Evolutionary conservation across 2,797 vertebrate genomes (phyloP).

Genomic region (Pitangus sulphuratus): DNA sequence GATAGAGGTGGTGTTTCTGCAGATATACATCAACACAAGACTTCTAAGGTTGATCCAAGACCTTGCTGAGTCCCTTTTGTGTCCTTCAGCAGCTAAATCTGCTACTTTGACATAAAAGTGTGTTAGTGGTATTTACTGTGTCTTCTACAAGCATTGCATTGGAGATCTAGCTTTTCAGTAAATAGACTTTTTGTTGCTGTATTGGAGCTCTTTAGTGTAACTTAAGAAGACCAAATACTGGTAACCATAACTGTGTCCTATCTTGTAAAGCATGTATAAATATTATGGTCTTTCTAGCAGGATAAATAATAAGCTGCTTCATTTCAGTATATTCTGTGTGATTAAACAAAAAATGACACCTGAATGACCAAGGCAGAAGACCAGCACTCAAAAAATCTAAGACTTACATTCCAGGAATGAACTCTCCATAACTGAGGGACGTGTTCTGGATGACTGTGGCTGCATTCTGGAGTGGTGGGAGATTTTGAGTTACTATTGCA

Average conservation of each 20-base stretch:
- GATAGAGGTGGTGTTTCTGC: neutral
- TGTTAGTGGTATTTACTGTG: neutral
- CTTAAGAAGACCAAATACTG: neutral
- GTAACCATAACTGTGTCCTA: neutral
- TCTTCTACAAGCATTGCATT: neutral
- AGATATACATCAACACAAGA: neutral
- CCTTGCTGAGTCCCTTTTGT: neutral
- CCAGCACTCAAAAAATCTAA: neutral
- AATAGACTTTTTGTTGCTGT: neutral
- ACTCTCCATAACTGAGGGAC: neutral
- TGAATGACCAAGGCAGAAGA: neutral
- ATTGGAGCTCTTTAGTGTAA: neutral
- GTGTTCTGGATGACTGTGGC: neutral
- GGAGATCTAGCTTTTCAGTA: neutral
- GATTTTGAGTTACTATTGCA: neutral
- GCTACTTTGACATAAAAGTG: neutral
- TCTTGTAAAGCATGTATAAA: neutral
- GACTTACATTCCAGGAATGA: rapidly evolving
- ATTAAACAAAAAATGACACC: neutral
- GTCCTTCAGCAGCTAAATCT: neutral
- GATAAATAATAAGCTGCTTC: neutral
- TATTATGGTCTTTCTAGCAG: neutral
- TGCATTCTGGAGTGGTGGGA: neutral
- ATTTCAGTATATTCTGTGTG: constrained; percentile 22
- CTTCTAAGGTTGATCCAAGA: neutral